A percentile compares a stretch with the other conserved stretches of the same genome.
Conservation (phyloP, 2,797 vertebrate genomes). For the Phoebastria nigripes region DNA sequence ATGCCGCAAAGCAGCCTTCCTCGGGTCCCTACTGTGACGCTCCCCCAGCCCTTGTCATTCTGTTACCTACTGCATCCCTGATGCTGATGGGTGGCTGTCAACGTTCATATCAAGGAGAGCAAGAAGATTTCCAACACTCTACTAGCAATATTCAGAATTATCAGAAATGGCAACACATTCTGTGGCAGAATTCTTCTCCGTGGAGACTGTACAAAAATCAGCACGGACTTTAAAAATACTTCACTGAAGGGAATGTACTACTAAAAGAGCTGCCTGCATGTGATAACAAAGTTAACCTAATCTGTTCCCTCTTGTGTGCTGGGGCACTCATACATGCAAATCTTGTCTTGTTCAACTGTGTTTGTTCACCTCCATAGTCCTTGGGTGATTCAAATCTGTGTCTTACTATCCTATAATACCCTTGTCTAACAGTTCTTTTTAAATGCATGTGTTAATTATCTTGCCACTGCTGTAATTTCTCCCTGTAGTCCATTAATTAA, state of each 20-base stretch:
- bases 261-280: background rate
- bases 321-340: conserved; percentile 55
- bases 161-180: too few species aligned
- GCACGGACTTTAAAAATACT: background rate
- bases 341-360: conserved; percentile 6
- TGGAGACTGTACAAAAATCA: background rate
- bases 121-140: background rate
- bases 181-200: background rate
- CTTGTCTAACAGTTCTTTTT: conserved; percentile 73
- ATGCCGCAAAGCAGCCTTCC: background rate
- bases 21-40: background rate
- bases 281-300: background rate
- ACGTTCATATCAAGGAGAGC: accelerated
- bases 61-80: accelerated
- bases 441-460: conserved; percentile 88
- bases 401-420: conserved; percentile 89
- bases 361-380: conserved; percentile 54
- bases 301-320: background rate
- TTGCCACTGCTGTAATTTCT: conserved; percentile 82
- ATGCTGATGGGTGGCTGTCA: accelerated
- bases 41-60: accelerated
- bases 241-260: background rate
- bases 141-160: background rate
- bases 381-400: conserved; percentile 79
- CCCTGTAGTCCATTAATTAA: conserved; percentile 95